phyloP scores from a whole-genome alignment of 2,888 invertebrate species.

The Ptilodon capucinus region DNA sequence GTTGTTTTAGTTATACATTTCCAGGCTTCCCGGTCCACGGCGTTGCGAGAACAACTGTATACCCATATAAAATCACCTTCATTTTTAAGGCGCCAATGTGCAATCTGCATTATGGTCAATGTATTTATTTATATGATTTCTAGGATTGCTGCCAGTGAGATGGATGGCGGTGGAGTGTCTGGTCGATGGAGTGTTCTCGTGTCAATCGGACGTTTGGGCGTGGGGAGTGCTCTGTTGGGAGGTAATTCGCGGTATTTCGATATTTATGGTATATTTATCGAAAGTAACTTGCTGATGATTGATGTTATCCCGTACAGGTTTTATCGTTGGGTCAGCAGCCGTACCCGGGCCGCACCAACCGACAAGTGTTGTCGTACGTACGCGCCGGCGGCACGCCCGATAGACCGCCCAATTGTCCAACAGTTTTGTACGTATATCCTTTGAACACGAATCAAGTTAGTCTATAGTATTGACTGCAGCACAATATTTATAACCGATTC shows the following conservation, averaged over 20 bases:
- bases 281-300: not conserved
- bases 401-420: slow-evolving; percentile 92
- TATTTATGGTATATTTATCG: not conserved
- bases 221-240: slow-evolving; percentile 98
- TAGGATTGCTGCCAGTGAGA: slow-evolving; percentile 94
- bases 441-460: no score
- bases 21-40: no score
- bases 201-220: slow-evolving; percentile 98
- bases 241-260: slow-evolving; percentile 39
- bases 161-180: slow-evolving; percentile 99
- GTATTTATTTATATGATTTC: no score
- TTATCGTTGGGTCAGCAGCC: slow-evolving; percentile 98
- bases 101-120: no score
- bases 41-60: no score
- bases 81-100: no score
- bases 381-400: slow-evolving; percentile 93
- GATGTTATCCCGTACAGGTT: slow-evolving; percentile 71
- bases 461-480: no score
- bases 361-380: slow-evolving; percentile 95
- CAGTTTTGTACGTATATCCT: slow-evolving; percentile 85
- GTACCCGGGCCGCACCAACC: slow-evolving; percentile 95
- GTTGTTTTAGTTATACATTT: no score
- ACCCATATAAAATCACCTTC: no score
- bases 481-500: no score
- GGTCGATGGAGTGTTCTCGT: slow-evolving; percentile 97